phyloP scores from a whole-genome alignment of 2,888 invertebrate species.

The Leptogaster cylindrica region DNA sequence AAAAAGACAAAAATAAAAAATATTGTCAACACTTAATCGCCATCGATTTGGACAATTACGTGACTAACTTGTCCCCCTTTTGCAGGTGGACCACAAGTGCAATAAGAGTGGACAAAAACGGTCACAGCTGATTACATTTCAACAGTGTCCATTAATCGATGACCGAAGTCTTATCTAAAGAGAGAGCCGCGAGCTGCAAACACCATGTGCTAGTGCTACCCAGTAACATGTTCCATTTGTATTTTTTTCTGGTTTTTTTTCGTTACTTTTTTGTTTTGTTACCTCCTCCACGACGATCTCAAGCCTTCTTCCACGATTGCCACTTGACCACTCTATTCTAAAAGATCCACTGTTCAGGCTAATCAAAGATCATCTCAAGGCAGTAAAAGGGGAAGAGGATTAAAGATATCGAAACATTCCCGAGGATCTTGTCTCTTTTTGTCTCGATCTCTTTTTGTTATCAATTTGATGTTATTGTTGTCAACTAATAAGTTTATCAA shows the following conservation, averaged over 20 bases:
- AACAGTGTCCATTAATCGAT: conserved; percentile 9
- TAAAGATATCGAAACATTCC: neutral
- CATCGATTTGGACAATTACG: conserved; percentile 10
- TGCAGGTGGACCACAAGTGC: neutral
- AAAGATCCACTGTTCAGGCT: conserved; percentile 7
- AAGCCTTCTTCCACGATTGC: neutral
- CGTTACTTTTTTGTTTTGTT: neutral
- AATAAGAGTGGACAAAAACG: conserved; percentile 15
- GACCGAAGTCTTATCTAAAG: conserved; percentile 16
- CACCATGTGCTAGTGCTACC: conserved; percentile 2
- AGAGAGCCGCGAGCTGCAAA: neutral
- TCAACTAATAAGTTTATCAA: conserved; percentile 39
- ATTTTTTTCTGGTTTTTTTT: neutral
- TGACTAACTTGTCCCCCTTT: neutral
- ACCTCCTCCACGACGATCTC: neutral
- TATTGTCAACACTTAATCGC: conserved; percentile 39
- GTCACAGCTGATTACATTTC: conserved; percentile 17
- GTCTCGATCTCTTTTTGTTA: conserved; percentile 14
- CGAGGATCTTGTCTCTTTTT: conserved; percentile 4
- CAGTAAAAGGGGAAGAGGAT: neutral
- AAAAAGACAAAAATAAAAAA: conserved; percentile 1
- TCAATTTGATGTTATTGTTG: conserved; percentile 28
- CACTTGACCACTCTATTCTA: conserved; percentile 2
- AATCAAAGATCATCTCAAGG: conserved; percentile 29
- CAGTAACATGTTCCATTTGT: neutral